phyloP scores from a whole-genome alignment of 2,797 vertebrate genomes.

The Glossophaga mutica region DNA sequence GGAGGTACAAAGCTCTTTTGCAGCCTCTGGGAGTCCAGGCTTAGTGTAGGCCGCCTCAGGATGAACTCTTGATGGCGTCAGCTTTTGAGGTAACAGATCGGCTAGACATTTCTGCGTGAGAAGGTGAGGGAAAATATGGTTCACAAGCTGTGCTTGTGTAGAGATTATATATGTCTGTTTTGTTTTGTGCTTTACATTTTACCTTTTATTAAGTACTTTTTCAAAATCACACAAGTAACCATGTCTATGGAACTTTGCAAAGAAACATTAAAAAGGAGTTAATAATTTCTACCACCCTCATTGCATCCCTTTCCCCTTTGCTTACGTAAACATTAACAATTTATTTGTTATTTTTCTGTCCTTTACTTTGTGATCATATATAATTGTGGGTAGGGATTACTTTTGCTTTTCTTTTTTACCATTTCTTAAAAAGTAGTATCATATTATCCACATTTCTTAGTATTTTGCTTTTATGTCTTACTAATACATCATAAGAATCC shows the following conservation, averaged over 20 bases:
- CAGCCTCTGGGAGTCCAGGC: neutral
- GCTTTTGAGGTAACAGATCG: neutral
- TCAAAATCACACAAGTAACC: neutral
- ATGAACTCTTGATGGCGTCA: accelerated
- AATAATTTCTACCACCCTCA: neutral
- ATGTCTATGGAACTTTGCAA: neutral
- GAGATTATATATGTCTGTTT: neutral
- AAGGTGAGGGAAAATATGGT: neutral
- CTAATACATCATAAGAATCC: neutral
- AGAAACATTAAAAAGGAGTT: neutral
- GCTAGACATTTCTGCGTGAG: neutral
- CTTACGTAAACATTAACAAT: neutral
- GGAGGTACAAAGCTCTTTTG: neutral
- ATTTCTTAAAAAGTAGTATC: neutral
- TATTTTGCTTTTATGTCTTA: neutral
- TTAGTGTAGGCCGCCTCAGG: neutral
- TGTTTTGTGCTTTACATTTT: neutral
- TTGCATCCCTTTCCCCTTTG: neutral
- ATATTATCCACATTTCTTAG: neutral
- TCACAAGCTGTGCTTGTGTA: neutral
- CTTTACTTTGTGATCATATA: neutral
- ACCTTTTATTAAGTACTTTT: neutral
- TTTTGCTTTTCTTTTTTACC: neutral
- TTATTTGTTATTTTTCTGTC: neutral
- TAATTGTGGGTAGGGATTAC: neutral